These are phyloP conservation scores for Augochlorella aurata DNA, from an alignment of 2,888 invertebrate genomes.

Conservation along the genomic window DNA sequence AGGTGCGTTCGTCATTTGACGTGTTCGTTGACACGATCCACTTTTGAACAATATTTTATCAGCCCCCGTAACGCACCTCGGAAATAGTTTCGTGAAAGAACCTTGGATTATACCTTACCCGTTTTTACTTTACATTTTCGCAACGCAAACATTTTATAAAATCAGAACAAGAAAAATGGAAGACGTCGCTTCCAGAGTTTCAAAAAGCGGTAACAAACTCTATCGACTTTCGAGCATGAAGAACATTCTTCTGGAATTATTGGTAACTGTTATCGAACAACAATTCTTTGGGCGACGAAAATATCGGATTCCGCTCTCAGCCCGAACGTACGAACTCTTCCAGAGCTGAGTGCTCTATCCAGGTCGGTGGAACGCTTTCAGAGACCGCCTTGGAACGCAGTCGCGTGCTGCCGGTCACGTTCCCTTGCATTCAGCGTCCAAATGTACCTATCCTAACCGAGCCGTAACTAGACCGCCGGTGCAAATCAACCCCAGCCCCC, in stretches of 20 bases:
- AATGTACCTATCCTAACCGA: constrained; percentile 31
- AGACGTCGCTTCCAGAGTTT: background rate
- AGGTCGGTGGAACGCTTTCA: constrained; percentile 8
- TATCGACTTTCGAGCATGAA: background rate
- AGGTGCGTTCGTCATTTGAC: no score
- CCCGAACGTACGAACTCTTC: background rate
- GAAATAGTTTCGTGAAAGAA: no score
- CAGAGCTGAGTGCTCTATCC: background rate
- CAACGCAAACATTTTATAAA: no score
- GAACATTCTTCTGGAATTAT: background rate
- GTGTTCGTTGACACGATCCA: no score
- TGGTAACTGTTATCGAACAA: background rate
- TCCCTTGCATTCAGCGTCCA: constrained; percentile 24
- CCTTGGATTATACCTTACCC: no score
- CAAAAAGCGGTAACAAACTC: background rate
- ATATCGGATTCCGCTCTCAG: background rate
- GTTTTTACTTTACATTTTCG: no score
- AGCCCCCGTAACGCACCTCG: no score
- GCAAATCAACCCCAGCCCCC: constrained; percentile 26
- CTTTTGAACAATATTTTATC: no score
- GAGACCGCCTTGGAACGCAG: constrained; percentile 15
- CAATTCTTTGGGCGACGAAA: background rate
- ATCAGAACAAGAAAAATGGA: background rate
- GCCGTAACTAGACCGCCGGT: constrained; percentile 20
- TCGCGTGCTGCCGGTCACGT: constrained; percentile 33